Conservation (phyloP, 35 echinoderm and acorn worm genomes). For the Lytechinus variegatus region DNA sequence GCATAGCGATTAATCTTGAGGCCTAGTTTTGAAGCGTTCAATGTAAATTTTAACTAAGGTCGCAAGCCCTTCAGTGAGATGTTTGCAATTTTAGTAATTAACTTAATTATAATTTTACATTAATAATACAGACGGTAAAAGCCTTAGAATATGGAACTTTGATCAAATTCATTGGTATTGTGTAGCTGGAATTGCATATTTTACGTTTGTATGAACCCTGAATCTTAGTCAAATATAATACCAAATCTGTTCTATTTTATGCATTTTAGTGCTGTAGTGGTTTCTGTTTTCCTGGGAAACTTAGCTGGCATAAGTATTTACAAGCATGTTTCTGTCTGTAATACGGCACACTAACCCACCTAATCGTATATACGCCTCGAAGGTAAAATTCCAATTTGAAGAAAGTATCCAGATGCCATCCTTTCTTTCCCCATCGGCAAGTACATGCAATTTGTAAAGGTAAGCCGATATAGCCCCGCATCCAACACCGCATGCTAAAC, state of each 20-base stretch:
- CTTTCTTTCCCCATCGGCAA: neutral
- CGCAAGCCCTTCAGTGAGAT: too few relatives aligned
- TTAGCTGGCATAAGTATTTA: neutral
- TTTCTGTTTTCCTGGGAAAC: neutral
- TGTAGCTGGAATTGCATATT: neutral
- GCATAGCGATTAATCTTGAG: neutral
- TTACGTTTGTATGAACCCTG: too few relatives aligned
- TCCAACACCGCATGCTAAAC: neutral
- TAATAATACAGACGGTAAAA: neutral
- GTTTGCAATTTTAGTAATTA: too few relatives aligned
- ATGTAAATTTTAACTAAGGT: too few relatives aligned
- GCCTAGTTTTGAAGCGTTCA: neutral
- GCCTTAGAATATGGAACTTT: neutral
- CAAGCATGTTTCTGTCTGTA: neutral
- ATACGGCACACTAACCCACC: neutral
- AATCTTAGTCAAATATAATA: too few relatives aligned
- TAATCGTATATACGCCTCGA: neutral
- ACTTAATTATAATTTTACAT: too few relatives aligned
- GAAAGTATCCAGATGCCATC: neutral
- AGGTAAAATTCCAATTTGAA: neutral
- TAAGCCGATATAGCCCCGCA: neutral
- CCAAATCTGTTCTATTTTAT: neutral
- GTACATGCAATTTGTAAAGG: neutral
- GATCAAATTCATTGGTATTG: neutral
- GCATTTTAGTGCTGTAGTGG: neutral